phyloP scores from a whole-genome alignment of 2,888 invertebrate genomes.

The Theretra japonica region DNA sequence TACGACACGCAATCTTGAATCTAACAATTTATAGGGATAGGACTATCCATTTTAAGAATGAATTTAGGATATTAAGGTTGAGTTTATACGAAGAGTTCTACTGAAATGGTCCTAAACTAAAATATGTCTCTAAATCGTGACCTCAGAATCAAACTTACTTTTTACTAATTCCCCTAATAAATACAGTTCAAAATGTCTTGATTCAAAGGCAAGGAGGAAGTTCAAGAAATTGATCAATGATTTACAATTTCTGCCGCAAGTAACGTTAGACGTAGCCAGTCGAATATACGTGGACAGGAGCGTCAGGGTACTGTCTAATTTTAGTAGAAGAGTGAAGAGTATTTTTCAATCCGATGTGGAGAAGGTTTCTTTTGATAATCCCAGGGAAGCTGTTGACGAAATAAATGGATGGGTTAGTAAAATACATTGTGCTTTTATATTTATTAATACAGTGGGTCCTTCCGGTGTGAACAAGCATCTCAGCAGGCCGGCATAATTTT shows the following conservation, averaged over 20 bases:
- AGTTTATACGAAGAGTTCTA: no score
- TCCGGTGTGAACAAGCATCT: no score
- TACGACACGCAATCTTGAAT: no score
- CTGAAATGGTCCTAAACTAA: no score
- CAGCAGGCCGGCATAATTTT: no score
- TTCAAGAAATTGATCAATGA: conserved; percentile 42
- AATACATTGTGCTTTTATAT: not conserved
- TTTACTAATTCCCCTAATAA: not conserved
- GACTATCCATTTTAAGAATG: no score
- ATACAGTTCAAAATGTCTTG: not conserved
- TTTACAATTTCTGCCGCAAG: conserved; percentile 60
- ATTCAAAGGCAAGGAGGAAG: conserved; percentile 34
- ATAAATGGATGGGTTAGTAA: conserved; percentile 58
- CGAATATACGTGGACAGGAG: conserved; percentile 83
- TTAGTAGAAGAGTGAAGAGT: conserved; percentile 72
- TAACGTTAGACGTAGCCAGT: conserved; percentile 86
- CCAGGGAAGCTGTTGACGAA: conserved; percentile 58
- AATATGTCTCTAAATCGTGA: no score
- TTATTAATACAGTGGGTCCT: no score
- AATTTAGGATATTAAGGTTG: no score
- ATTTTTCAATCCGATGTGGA: conserved; percentile 85
- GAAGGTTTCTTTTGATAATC: conserved; percentile 80
- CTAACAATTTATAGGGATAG: no score
- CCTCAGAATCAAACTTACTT: not conserved
- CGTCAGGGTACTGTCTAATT: conserved; percentile 73